Evolutionary conservation across 1,140 invertebrate genomes (phyloP).

Genomic region (Ectropis grisescens): DNA sequence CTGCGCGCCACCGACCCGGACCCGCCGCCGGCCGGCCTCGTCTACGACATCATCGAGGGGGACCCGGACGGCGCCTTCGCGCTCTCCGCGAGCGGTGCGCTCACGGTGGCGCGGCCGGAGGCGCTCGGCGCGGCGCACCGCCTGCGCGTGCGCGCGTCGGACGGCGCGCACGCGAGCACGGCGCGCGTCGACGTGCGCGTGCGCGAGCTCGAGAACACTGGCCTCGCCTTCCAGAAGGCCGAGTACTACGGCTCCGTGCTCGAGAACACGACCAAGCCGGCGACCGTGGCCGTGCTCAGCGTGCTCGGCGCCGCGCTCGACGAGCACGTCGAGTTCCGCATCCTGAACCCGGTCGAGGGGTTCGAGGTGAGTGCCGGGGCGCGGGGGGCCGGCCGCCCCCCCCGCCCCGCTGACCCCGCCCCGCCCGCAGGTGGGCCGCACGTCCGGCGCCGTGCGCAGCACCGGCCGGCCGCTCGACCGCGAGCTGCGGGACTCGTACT

Average conservation of each 20-base stretch:
- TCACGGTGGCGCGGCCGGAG: conserved; percentile 74
- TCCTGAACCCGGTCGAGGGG: conserved; percentile 92
- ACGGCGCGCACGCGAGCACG: conserved; percentile 84
- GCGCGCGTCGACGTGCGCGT: conserved; percentile 92
- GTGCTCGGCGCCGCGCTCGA: conserved; percentile 83
- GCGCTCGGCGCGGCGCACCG: conserved; percentile 84
- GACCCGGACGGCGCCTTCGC: conserved; percentile 83
- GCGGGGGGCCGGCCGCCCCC: no score
- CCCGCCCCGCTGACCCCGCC: conserved; percentile 73
- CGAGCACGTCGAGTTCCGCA: conserved; percentile 86
- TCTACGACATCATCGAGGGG: conserved; percentile 95
- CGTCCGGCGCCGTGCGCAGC: conserved; percentile 88
- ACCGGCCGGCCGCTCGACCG: conserved; percentile 85
- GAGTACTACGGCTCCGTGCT: conserved; percentile 78
- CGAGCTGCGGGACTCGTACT: conserved; percentile 86
- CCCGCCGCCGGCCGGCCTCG: conserved; percentile 81
- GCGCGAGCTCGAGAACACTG: conserved; percentile 91
- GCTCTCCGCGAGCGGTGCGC: conserved; percentile 79
- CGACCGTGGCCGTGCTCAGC: conserved; percentile 86
- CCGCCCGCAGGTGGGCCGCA: conserved; percentile 81
- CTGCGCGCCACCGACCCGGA: conserved; percentile 88
- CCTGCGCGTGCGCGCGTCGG: conserved; percentile 78
- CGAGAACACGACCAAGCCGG: conserved; percentile 91
- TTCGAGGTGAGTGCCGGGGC: conserved; percentile 86
- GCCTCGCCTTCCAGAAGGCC: conserved; percentile 84